These are phyloP conservation scores for Synergus itoensis DNA, from an alignment of 2,888 invertebrate genomes.

Conservation along the genomic window DNA sequence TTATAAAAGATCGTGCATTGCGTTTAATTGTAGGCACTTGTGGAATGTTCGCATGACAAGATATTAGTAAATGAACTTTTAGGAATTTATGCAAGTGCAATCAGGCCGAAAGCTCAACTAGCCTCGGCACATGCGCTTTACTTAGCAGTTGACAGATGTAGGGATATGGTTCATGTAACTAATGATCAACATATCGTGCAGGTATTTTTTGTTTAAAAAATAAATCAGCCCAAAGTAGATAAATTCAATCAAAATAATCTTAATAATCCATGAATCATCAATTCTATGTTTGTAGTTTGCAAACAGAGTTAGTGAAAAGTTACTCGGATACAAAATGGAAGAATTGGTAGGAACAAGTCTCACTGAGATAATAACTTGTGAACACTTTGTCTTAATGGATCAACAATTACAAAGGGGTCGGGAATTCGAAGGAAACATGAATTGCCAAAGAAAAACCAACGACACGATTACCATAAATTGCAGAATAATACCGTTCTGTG, in stretches of 20 bases:
- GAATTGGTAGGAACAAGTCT: slow-evolving; percentile 83
- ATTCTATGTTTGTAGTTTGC: slow-evolving; percentile 83
- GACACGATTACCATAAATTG: slow-evolving; percentile 89
- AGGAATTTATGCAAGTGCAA: slow-evolving; percentile 88
- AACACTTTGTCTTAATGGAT: slow-evolving; percentile 80
- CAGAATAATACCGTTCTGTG: slow-evolving; percentile 87
- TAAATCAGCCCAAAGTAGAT: neutral
- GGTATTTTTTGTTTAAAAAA: slow-evolving; percentile 77
- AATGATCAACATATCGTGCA: slow-evolving; percentile 91
- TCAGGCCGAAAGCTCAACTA: slow-evolving; percentile 87
- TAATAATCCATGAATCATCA: neutral
- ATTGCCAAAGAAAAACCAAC: slow-evolving; percentile 87
- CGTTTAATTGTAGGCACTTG: slow-evolving; percentile 75
- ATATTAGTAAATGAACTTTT: slow-evolving; percentile 85
- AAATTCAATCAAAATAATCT: neutral
- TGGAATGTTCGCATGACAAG: slow-evolving; percentile 79
- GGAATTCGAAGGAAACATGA: slow-evolving; percentile 88
- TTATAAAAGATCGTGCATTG: slow-evolving; percentile 1
- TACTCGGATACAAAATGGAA: slow-evolving; percentile 86
- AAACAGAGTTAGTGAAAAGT: slow-evolving; percentile 91
- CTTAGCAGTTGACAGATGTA: slow-evolving; percentile 91
- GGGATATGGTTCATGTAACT: slow-evolving; percentile 92
- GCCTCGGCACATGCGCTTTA: slow-evolving; percentile 90
- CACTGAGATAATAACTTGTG: slow-evolving; percentile 80
- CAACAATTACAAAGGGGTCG: slow-evolving; percentile 83